Conservation (phyloP, 2,888 invertebrate genomes). For the Zaprionus bogoriensis region DNA sequence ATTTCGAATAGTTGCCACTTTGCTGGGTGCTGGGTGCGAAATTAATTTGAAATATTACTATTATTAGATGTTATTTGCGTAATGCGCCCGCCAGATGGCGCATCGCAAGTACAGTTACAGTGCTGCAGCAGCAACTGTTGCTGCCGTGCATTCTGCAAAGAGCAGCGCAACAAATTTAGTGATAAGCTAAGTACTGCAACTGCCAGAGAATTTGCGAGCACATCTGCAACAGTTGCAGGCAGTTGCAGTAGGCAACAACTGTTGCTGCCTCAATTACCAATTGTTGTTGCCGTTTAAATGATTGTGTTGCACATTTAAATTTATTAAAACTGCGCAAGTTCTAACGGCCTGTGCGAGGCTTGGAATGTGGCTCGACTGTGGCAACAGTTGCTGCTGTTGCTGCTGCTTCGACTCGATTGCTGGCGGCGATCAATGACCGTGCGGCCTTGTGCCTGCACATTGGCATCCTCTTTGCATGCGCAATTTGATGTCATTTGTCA, state of each 20-base stretch:
- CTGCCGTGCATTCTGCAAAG: slow-evolving; percentile 55
- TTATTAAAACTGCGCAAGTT: slow-evolving; percentile 73
- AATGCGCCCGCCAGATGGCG: slow-evolving; percentile 46
- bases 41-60: slow-evolving; percentile 76
- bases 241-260: background rate
- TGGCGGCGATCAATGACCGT: slow-evolving; percentile 54
- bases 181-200: slow-evolving; percentile 51
- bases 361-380: slow-evolving; percentile 66
- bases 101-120: slow-evolving; percentile 40
- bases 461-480: slow-evolving; percentile 50
- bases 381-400: slow-evolving; percentile 17
- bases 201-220: no score
- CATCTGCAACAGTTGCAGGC: slow-evolving; percentile 32
- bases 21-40: slow-evolving; percentile 64
- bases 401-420: slow-evolving; percentile 26
- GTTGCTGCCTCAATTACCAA: slow-evolving; percentile 65
- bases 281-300: slow-evolving; percentile 72
- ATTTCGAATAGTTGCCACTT: slow-evolving; percentile 70
- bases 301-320: slow-evolving; percentile 75
- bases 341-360: slow-evolving; percentile 53
- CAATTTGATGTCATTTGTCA: slow-evolving; percentile 76
- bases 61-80: slow-evolving; percentile 74
- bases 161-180: slow-evolving; percentile 39
- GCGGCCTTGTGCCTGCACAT: background rate
- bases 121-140: slow-evolving; percentile 18